These are phyloP conservation scores for Potamarius usumacintae DNA, from an alignment of 2,113 vertebrate species.

Conservation along the genomic window DNA sequence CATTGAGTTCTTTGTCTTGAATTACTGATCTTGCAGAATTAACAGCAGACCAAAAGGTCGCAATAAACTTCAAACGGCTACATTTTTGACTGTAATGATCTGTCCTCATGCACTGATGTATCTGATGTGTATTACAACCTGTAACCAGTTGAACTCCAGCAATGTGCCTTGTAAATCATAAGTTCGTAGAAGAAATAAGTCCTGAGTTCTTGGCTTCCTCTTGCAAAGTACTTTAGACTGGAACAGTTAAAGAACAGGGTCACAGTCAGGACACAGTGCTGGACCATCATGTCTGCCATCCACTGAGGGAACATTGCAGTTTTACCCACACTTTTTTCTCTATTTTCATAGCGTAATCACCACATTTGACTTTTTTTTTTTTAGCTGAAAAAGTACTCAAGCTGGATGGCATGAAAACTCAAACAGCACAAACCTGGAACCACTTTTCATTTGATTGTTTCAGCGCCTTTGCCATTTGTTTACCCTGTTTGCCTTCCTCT, in stretches of 20 bases:
- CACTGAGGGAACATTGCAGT: not conserved
- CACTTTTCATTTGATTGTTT: not conserved
- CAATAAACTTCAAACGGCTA: not conserved
- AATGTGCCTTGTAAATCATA: not conserved
- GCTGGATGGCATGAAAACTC: conserved; percentile 36
- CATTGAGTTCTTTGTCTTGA: not conserved
- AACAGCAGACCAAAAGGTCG: not conserved
- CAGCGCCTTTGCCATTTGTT: not conserved
- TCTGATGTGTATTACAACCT: not conserved
- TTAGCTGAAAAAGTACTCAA: conserved; percentile 23
- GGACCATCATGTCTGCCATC: conserved; percentile 32
- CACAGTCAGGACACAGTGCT: conserved; percentile 21
- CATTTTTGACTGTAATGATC: not conserved
- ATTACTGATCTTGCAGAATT: not conserved
- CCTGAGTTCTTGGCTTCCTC: not conserved
- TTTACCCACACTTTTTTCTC: conserved; percentile 21
- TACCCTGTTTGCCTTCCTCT: not conserved
- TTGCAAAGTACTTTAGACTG: not conserved
- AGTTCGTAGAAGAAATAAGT: not conserved
- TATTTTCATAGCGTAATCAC: conserved; percentile 47
- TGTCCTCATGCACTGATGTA: not conserved
- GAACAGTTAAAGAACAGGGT: conserved; percentile 15
- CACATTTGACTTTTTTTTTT: conserved; percentile 42
- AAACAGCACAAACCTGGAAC: conserved; percentile 17
- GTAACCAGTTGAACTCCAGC: not conserved